Percentiles rank a stretch among this genome's conserved stretches.
Evolutionary conservation across 1,140 invertebrate genomes (phyloP).

Genomic region (Lucilia cuprina): DNA sequence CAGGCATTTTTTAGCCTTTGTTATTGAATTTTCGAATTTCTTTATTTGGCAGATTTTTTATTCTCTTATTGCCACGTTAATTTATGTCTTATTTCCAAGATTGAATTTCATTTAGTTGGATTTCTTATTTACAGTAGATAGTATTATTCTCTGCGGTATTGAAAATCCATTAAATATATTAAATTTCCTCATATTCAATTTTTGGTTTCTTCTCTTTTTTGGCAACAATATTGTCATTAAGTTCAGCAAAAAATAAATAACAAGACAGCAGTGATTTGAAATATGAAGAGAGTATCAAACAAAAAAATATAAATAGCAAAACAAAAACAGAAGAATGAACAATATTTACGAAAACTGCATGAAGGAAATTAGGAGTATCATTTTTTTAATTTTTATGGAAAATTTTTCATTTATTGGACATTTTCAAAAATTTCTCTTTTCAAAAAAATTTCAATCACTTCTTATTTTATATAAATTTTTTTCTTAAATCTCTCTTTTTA

Average conservation of each 20-base stretch:
- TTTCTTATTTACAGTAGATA: neutral
- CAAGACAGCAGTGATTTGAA: neutral
- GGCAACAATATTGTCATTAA: slow-evolving; percentile 29
- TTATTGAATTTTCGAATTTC: too few species aligned
- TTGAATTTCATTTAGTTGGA: neutral
- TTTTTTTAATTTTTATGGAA: too few species aligned
- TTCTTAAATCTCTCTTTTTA: too few species aligned
- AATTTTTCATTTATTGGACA: too few species aligned
- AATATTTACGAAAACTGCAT: neutral
- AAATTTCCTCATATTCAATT: slow-evolving; percentile 16
- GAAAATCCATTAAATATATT: slow-evolving; percentile 35
- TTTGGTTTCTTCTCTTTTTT: slow-evolving; percentile 2
- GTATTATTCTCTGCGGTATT: slow-evolving; percentile 18
- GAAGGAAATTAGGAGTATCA: too few species aligned
- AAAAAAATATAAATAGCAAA: neutral
- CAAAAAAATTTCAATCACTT: too few species aligned
- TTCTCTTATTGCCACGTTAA: too few species aligned
- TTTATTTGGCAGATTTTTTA: too few species aligned
- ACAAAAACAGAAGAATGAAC: neutral
- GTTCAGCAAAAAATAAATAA: neutral
- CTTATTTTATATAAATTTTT: too few species aligned
- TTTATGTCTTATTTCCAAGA: neutral
- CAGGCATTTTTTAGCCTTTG: too few species aligned
- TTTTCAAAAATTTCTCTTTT: too few species aligned
- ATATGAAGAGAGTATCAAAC: neutral